phyloP scores from a whole-genome alignment of 2,113 vertebrate species.

The Shinisaurus crocodilurus region DNA sequence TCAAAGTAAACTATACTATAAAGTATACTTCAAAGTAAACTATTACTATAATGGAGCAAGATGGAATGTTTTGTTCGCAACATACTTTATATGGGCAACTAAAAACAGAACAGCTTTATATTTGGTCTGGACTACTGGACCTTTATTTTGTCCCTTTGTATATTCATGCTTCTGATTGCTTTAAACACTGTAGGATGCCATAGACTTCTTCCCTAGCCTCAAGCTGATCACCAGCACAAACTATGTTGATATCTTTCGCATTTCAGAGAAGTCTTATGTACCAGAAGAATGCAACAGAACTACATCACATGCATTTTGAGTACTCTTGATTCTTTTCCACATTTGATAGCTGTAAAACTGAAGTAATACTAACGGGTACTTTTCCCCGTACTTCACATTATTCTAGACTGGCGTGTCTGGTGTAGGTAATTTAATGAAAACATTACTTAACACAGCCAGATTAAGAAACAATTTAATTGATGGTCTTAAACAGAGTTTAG shows the following conservation, averaged over 20 bases:
- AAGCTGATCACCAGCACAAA: not conserved
- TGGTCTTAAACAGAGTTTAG: slow-evolving; percentile 80
- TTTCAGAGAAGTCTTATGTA: not conserved
- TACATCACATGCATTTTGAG: not conserved
- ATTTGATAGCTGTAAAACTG: not conserved
- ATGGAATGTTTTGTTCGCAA: too few relatives aligned
- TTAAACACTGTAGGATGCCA: not conserved
- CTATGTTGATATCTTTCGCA: not conserved
- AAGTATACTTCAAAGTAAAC: too few relatives aligned
- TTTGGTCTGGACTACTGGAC: too few relatives aligned
- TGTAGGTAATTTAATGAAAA: slow-evolving; percentile 47
- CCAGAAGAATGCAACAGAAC: not conserved
- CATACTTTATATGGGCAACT: too few relatives aligned
- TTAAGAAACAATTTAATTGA: slow-evolving; percentile 77
- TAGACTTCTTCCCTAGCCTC: not conserved
- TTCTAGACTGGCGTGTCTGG: slow-evolving; percentile 15
- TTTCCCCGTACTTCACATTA: not conserved
- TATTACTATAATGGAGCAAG: too few relatives aligned
- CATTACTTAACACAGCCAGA: slow-evolving; percentile 43
- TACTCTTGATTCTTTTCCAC: not conserved
- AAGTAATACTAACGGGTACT: not conserved
- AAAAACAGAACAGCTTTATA: too few relatives aligned
- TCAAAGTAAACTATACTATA: too few relatives aligned
- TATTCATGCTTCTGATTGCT: not conserved
- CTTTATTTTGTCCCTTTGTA: not conserved